These are phyloP conservation scores for Sus cebifrons DNA, from an alignment of 2,797 vertebrate genomes.

Conservation along the genomic window DNA sequence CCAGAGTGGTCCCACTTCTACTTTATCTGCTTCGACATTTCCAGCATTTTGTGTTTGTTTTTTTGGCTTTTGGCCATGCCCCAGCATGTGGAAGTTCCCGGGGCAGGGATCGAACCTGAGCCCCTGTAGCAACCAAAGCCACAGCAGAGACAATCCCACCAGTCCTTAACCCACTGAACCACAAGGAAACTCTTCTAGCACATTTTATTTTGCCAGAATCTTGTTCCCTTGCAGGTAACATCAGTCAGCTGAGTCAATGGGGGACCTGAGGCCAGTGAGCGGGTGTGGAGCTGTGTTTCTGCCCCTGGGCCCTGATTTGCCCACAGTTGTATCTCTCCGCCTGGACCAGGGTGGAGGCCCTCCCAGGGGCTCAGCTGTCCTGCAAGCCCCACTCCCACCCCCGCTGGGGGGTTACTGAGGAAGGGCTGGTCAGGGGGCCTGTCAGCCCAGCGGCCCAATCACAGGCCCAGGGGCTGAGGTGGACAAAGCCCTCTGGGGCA, in stretches of 20 bases:
- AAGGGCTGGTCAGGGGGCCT: not conserved
- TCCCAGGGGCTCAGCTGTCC: not conserved
- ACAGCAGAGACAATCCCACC: no score
- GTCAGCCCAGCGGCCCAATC: not conserved
- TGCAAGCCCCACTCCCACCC: rapidly evolving
- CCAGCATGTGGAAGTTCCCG: no score
- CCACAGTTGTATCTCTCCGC: rapidly evolving
- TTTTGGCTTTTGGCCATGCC: no score
- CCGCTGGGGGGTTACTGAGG: not conserved
- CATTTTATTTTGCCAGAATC: not conserved
- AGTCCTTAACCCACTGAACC: no score
- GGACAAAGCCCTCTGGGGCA: conserved; percentile 5
- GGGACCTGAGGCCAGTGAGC: rapidly evolving
- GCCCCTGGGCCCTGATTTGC: rapidly evolving
- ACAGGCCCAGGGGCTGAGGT: not conserved
- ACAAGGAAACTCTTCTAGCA: no score
- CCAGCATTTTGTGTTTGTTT: no score
- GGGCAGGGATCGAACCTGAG: no score
- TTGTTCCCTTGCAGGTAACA: not conserved
- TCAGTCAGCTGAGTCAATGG: rapidly evolving
- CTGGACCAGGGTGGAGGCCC: not conserved
- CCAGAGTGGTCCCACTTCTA: not conserved
- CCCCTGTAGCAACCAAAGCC: no score
- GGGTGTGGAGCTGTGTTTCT: rapidly evolving
- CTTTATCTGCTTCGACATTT: not conserved